Conservation (phyloP, 2,888 invertebrate species). For the Cecidostiba fungosa region DNA sequence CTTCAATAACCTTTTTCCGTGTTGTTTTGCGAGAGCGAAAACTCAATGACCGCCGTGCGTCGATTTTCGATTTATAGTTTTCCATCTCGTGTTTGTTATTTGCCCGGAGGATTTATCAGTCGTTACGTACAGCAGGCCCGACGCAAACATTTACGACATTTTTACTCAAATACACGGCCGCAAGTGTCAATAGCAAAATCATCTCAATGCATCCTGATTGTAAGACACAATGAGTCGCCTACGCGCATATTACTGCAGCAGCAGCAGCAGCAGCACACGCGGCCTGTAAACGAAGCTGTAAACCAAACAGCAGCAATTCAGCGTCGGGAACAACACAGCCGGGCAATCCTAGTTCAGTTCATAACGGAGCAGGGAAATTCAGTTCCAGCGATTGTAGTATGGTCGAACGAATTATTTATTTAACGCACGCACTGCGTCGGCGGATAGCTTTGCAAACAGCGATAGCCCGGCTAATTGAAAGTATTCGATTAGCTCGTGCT, state of each 20-base stretch:
- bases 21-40: background rate
- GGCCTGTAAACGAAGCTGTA: background rate
- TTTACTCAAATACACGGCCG: too few species aligned
- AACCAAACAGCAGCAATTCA: background rate
- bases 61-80: background rate
- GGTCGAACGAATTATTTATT: slow-evolving; percentile 56
- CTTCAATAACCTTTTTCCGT: background rate
- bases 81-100: background rate
- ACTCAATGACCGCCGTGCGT: background rate
- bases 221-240: background rate
- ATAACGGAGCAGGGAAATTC: slow-evolving; percentile 10
- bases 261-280: background rate
- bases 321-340: background rate
- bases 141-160: too few species aligned
- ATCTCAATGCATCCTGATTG: background rate
- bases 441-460: slow-evolving; percentile 67
- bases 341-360: background rate
- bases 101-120: background rate
- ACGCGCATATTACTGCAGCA: background rate
- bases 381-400: background rate
- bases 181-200: too few species aligned
- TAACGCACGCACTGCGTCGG: background rate
- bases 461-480: slow-evolving; percentile 71
- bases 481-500: slow-evolving; percentile 69
- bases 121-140: too few species aligned